Base-by-base conservation (phyloP, 30 jellyfish, hydroid and myxozoan species). In the Turritopsis rubra region DNA sequence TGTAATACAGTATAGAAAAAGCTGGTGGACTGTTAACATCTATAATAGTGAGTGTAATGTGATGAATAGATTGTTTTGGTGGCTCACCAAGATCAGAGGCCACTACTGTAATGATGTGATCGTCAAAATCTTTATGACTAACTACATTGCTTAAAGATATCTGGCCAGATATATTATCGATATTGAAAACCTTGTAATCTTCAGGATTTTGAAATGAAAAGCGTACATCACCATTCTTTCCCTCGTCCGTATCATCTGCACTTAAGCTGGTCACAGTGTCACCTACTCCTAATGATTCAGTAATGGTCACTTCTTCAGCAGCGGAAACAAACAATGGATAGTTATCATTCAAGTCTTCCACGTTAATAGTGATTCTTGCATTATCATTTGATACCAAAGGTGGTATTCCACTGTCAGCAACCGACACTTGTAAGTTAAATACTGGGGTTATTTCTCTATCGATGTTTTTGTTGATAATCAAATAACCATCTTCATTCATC, bases 191-290 rank as follows among this genome's bases (percentile, higher is more conserved):
- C 17, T 24, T 79, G n/a, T 52, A 79, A 13, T 65, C 72, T 60
- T 84, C 74, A 30, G 89, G 92, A 22, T 79, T 68, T 75, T 79
- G 87, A 19, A 88, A 53, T 27, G 81, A 29, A 25, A 85, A 90
- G 16, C 27, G 29, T 52, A 90, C 91, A 22, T 86, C 80, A 8
- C 97, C 97, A 76, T 85, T 81, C 21, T 28, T 19, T 1, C 95
- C 91, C 21, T 66, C 65, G 74, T 90, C 97, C 20, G 66, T 73
- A 71, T 90, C 97, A 16, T 28, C 29, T 1, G 97, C 97, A 7
- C 31, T 26, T 3, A 90, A 70, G 26, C 24, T 85, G 31, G 81
- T 82, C 1, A 82, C 70, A 71, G 41, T 75, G 81, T 86, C 29
- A 24, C 95, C 97, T 0, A 83, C 75, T 19, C 87, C 52, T 23